phyloP scores from a whole-genome alignment of 1,140 invertebrate species.

The Anthonomus grandis region DNA sequence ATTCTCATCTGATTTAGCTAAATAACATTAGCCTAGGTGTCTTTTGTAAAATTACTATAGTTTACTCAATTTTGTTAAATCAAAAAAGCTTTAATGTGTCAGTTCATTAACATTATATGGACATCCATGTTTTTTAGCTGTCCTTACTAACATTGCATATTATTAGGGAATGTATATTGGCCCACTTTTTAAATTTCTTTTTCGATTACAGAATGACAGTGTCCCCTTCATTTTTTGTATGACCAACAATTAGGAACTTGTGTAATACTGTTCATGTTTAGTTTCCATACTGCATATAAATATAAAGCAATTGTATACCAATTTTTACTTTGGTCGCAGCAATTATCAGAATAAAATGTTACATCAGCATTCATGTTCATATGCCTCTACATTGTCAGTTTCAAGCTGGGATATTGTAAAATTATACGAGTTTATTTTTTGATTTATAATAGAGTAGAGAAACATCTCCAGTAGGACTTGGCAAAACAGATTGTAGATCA shows the following conservation, averaged over 20 bases:
- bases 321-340: constrained; percentile 12
- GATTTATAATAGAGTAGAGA: constrained; percentile 2
- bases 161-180: too few relatives aligned
- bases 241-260: constrained; percentile 11
- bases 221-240: constrained; percentile 14
- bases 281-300: constrained; percentile 1
- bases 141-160: background rate
- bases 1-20: background rate
- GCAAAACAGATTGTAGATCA: constrained; percentile 1
- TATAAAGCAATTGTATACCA: constrained; percentile 5
- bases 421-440: constrained; percentile 9
- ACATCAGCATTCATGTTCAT: background rate
- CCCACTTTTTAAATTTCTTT: too few relatives aligned
- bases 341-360: constrained; percentile 14
- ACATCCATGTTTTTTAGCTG: background rate
- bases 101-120: background rate
- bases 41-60: background rate
- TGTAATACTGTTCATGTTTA: constrained; percentile 11
- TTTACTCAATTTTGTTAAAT: background rate
- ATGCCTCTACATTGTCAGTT: background rate
- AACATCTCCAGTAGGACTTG: background rate
- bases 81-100: background rate
- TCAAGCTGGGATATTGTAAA: constrained; percentile 1
- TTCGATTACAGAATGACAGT: too few relatives aligned
- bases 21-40: background rate